These are phyloP conservation scores for Brachionus koreanus DNA, from an alignment of 1,140 invertebrate species.

Conservation along the genomic window DNA sequence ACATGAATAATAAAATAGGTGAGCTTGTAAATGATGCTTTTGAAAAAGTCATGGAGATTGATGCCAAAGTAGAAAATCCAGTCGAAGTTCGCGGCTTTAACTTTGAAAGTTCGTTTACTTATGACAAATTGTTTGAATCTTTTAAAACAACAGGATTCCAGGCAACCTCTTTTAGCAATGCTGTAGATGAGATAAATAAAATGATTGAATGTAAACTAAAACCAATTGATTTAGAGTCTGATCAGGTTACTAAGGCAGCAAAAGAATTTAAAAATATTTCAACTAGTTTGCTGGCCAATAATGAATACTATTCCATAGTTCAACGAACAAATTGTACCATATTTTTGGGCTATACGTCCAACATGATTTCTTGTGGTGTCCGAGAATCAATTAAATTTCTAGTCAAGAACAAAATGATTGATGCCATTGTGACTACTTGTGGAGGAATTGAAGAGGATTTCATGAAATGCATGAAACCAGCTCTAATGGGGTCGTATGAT, in stretches of 20 bases:
- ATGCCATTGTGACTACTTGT: slow-evolving; percentile 93
- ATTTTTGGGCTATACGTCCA: slow-evolving; percentile 95
- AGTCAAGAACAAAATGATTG: slow-evolving; percentile 83
- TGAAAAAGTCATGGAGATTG: slow-evolving; percentile 22
- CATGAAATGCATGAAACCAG: slow-evolving; percentile 93
- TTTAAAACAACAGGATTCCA: slow-evolving; percentile 41
- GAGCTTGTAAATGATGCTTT: slow-evolving; percentile 8
- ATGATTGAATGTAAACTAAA: slow-evolving; percentile 28
- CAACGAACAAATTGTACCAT: slow-evolving; percentile 65
- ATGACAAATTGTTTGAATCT: slow-evolving; percentile 8
- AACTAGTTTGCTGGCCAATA: neutral
- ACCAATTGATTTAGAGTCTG: neutral
- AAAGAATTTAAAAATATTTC: slow-evolving; percentile 5
- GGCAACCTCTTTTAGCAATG: slow-evolving; percentile 13
- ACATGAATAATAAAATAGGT: slow-evolving; percentile 29
- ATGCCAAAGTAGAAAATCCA: slow-evolving; percentile 27
- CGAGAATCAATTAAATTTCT: slow-evolving; percentile 78
- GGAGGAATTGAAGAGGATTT: slow-evolving; percentile 98
- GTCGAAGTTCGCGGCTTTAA: slow-evolving; percentile 32
- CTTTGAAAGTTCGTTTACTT: neutral
- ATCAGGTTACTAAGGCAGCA: neutral
- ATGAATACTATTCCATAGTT: slow-evolving; percentile 1
- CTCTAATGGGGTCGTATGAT: slow-evolving; percentile 83
- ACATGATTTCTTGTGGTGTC: slow-evolving; percentile 89
- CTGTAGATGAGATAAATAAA: slow-evolving; percentile 13